These are phyloP conservation scores for Microdon myrmicae DNA, from an alignment of 2,888 invertebrate species.

Conservation along the genomic window DNA sequence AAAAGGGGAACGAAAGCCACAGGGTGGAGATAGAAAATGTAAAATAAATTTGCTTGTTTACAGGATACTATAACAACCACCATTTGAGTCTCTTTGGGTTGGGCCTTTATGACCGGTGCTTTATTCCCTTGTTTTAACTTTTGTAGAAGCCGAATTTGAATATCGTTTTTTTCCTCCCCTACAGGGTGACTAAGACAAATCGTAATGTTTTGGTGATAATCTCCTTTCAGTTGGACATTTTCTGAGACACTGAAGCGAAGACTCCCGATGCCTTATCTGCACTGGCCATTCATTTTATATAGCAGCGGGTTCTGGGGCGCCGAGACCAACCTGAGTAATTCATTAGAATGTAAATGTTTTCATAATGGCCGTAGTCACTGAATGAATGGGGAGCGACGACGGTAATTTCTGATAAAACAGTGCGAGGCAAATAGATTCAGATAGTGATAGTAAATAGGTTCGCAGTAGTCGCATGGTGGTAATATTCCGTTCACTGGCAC, in stretches of 20 bases:
- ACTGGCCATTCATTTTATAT: slow-evolving; percentile 18
- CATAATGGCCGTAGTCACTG: no score
- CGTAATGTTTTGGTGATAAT: slow-evolving; percentile 28
- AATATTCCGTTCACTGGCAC: no score
- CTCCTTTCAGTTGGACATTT: slow-evolving; percentile 25
- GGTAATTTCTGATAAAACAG: slow-evolving; percentile 31
- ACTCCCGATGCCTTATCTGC: not conserved
- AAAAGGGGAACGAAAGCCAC: no score
- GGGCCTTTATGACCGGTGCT: slow-evolving; percentile 15
- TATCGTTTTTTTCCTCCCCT: slow-evolving; percentile 1
- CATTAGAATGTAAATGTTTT: slow-evolving; percentile 41
- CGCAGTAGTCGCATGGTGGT: no score
- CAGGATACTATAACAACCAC: slow-evolving; percentile 43
- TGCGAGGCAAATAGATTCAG: no score
- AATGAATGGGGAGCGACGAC: slow-evolving; percentile 7
- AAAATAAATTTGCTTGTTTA: slow-evolving; percentile 46
- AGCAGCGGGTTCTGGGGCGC: no score
- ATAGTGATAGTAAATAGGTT: no score
- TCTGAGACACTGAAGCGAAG: slow-evolving; percentile 1
- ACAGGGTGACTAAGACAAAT: slow-evolving; percentile 9
- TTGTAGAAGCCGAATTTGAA: slow-evolving; percentile 28
- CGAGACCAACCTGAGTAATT: slow-evolving; percentile 45
- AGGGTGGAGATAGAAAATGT: slow-evolving; percentile 23
- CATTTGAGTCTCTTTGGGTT: slow-evolving; percentile 22
- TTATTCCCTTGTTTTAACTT: slow-evolving; percentile 32